phyloP scores from a whole-genome alignment of 2,888 invertebrate genomes.

The Halictus ligatus region DNA sequence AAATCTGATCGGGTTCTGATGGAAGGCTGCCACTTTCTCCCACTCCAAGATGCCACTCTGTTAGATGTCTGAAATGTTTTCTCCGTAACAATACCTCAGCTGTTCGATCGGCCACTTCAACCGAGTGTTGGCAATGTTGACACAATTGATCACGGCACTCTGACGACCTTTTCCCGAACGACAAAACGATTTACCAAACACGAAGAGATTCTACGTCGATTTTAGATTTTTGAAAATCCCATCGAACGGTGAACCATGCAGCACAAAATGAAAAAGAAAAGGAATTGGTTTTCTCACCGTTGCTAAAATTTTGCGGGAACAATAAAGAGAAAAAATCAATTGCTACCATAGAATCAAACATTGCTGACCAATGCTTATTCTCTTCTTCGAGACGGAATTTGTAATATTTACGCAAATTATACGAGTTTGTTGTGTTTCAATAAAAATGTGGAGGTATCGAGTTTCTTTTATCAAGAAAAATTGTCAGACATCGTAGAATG shows the following conservation, averaged over 20 bases:
- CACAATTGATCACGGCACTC: neutral
- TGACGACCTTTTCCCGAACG: neutral
- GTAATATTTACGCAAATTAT: neutral
- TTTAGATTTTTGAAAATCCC: too few relatives aligned
- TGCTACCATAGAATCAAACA: neutral
- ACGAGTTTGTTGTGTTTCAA: neutral
- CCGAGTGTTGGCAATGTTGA: neutral
- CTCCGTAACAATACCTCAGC: neutral
- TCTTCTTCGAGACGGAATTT: neutral
- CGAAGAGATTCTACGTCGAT: too few relatives aligned
- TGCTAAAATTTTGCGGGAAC: neutral
- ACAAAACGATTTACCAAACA: neutral
- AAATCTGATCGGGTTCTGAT: conserved; percentile 19
- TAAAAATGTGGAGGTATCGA: neutral
- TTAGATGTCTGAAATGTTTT: conserved; percentile 21
- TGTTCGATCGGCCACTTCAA: neutral
- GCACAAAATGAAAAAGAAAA: neutral
- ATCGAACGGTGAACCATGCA: too few relatives aligned
- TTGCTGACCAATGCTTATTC: neutral
- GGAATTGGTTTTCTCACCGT: neutral
- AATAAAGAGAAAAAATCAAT: neutral
- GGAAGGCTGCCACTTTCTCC: conserved; percentile 8
- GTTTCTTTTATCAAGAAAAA: neutral
- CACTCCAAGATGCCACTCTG: conserved; percentile 32
- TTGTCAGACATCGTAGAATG: neutral